Evolutionary conservation across 1,140 invertebrate species (phyloP), one percentile per base, ranked within the genome.

Genomic region (Drosophila kanapiae): DNA sequence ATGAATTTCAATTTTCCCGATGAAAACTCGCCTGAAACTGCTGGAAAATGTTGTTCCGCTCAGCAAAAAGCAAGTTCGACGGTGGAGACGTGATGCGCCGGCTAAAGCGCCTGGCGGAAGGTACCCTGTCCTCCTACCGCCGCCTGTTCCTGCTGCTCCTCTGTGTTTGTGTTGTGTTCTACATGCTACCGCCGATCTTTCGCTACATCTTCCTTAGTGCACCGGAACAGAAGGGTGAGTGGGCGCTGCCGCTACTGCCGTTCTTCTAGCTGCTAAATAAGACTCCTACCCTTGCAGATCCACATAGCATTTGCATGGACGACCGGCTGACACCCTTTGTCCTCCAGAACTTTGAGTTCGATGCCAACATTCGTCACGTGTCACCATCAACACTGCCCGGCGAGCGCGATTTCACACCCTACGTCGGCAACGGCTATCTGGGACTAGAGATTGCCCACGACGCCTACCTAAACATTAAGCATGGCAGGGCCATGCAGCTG

Each of bases 341-440:
- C 75, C 91, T 93, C 5, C 94, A 95, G 78, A 92, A 94, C 43
- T 90, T 93, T 23, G 94, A 95, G 57, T 95, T 95, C 82, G 95
- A 97, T 93, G 95, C 95, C 13, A 95, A 96, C 87, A 93, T 97
- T 64, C 94, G 95, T 70, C 94, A 95, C 54, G 82, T 94, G 49
- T 70, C 85, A 49, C 93, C 93, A 6, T 48, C 56, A 0, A 87
- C 93, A 29, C 91, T 94, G 35, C 91, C 93, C 6, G 92, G 91
- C 31, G 95, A 95, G 71, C 93, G 94, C 54, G 93, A 94, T 60
- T 96, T 95, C 91, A 94, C 96, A 82, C 95, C 96, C 82, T 97
- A 97, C 92, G 94, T 97, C 33, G 97, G 96, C 58, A 97, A 98
- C 94, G 97, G 97, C 5, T 93, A 96, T 54, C 93, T 97, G 75